Evolutionary conservation across 2,113 vertebrate genomes (phyloP).

Genomic region (Morone saxatilis): DNA sequence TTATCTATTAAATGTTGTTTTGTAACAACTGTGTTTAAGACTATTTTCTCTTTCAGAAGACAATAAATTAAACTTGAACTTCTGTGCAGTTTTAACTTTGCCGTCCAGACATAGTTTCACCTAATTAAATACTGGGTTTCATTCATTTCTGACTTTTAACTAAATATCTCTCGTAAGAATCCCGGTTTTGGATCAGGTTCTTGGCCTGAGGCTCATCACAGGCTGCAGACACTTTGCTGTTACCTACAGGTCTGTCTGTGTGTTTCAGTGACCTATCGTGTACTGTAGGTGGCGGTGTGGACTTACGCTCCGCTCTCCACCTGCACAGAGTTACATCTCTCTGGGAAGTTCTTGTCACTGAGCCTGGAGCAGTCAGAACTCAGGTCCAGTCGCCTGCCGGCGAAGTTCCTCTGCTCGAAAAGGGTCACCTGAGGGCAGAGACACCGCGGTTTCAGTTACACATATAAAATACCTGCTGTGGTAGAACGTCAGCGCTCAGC

Average conservation of each 20-base stretch:
- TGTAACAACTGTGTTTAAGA: background rate
- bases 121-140: background rate
- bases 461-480: background rate
- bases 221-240: too few relatives aligned
- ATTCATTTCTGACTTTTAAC: background rate
- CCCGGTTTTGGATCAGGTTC: background rate
- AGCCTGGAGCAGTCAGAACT: constrained; percentile 82
- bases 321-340: constrained; percentile 88
- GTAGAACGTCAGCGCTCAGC: background rate
- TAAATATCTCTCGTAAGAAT: background rate
- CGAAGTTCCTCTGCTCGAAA: constrained; percentile 87
- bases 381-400: constrained; percentile 84
- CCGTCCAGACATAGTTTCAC: background rate
- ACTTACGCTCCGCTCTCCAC: constrained; percentile 87
- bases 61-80: background rate
- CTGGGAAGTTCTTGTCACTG: constrained; percentile 85
- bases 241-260: background rate
- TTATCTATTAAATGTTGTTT: background rate
- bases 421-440: constrained; percentile 82
- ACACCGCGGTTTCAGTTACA: background rate
- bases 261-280: background rate
- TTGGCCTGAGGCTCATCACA: background rate
- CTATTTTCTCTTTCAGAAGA: background rate
- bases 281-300: background rate
- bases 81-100: background rate